phyloP scores from a whole-genome alignment of 2,113 vertebrate species.

The Muntiacus muntjak region DNA sequence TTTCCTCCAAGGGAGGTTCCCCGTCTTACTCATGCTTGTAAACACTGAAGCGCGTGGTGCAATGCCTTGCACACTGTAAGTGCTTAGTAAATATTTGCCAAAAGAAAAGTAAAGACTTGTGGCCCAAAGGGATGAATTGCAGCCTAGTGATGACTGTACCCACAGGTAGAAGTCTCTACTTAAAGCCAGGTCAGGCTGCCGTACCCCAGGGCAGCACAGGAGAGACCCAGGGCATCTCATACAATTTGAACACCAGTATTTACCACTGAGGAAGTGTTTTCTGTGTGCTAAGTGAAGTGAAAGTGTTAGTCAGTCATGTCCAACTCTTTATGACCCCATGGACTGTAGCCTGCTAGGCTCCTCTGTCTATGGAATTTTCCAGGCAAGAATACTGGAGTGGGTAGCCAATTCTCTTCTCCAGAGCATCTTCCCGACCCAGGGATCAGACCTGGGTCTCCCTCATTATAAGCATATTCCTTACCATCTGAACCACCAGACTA shows the following conservation, averaged over 20 bases:
- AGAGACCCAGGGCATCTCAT: neutral
- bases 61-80: neutral
- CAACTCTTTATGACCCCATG: neutral
- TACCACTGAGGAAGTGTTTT: neutral
- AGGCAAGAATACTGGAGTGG: neutral
- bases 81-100: neutral
- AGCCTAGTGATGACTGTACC: neutral
- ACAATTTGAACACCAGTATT: neutral
- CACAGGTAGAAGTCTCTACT: neutral
- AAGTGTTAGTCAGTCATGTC: neutral
- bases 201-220: neutral
- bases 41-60: neutral
- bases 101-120: neutral
- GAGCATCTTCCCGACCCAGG: neutral
- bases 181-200: neutral
- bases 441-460: neutral
- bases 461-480: neutral
- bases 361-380: neutral
- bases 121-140: neutral
- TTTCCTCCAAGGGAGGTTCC: neutral
- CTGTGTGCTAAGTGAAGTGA: neutral
- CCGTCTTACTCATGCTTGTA: rapidly evolving
- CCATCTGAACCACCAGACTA: neutral
- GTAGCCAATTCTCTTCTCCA: neutral
- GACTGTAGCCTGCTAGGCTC: neutral